Evolutionary conservation across 2,888 invertebrate genomes (phyloP), one percentile per base, ranked within the genome.

Genomic region (Dolomedes plantarius): DNA sequence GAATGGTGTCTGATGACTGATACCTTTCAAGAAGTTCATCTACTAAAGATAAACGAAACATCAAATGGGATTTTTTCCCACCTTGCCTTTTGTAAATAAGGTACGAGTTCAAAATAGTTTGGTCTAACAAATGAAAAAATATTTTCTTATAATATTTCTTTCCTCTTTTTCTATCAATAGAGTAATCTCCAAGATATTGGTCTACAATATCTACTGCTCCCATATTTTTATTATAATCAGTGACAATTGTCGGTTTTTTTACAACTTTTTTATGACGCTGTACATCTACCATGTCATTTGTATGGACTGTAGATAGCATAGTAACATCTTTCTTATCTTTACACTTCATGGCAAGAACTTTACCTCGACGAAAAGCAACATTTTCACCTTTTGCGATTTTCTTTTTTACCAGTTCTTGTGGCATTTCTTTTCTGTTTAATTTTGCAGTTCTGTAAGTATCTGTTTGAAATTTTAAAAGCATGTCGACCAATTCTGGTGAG

Each of bases 181-280:
- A 23, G 27, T 62, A 62, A n/a, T n/a, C n/a, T n/a, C n/a, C n/a
- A n/a, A n/a, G n/a, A n/a, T n/a, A n/a, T n/a, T n/a, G n/a, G n/a
- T n/a, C n/a, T n/a, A n/a, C n/a, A n/a, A n/a, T n/a, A n/a, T n/a
- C n/a, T n/a, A n/a, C n/a, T n/a, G n/a, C 41, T 23, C 68, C 77
- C 64, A 67, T 77, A 39, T 1, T 64, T 27, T 46, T 1, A 32
- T 77, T 46, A 29, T 67, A 77, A 13, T 39, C 41, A n/a, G 41
- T 3, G 16, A 77, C n/a, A 23, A 77, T n/a, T 16, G 6, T 29
- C 13, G 77, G 77, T 77, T 77, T 77, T 13, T 39, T 69, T 29
- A 16, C 31, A 16, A 65, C 31, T 29, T 65, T 31, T 13, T 31
- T 69, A 5, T 23, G 13, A 39, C 19, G 36, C 11, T 0, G 1